These are phyloP conservation scores for Falco cherrug DNA, from an alignment of 2,797 vertebrate genomes.

Conservation along the genomic window DNA sequence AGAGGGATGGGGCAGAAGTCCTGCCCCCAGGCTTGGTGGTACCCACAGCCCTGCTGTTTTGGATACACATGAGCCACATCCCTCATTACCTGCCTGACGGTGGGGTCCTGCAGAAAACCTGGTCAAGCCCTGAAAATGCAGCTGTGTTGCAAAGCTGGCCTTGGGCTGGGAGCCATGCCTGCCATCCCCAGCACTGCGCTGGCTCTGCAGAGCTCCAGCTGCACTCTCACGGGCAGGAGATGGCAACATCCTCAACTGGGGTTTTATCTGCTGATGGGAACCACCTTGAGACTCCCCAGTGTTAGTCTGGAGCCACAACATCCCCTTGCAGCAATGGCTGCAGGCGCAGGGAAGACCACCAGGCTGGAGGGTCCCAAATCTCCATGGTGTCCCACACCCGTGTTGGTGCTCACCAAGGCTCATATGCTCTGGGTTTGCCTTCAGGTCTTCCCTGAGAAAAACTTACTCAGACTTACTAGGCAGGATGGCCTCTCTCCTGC, in stretches of 20 bases:
- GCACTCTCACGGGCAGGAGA: neutral
- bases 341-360: neutral
- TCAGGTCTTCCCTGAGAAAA: neutral
- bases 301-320: neutral
- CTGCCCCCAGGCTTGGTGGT: neutral
- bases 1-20: neutral
- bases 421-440: neutral
- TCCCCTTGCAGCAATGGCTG: neutral
- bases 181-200: rapidly evolving
- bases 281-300: neutral
- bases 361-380: neutral
- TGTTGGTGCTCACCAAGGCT: neutral
- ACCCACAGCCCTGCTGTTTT: neutral
- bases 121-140: no score
- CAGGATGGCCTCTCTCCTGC: neutral
- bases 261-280: neutral
- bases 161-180: neutral
- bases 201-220: neutral
- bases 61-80: neutral
- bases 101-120: neutral
- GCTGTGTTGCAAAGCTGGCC: neutral
- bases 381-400: neutral
- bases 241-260: neutral
- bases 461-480: neutral
- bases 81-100: rapidly evolving